phyloP scores from a whole-genome alignment of 2,797 vertebrate genomes.

The Pseudopleuronectes americanus region DNA sequence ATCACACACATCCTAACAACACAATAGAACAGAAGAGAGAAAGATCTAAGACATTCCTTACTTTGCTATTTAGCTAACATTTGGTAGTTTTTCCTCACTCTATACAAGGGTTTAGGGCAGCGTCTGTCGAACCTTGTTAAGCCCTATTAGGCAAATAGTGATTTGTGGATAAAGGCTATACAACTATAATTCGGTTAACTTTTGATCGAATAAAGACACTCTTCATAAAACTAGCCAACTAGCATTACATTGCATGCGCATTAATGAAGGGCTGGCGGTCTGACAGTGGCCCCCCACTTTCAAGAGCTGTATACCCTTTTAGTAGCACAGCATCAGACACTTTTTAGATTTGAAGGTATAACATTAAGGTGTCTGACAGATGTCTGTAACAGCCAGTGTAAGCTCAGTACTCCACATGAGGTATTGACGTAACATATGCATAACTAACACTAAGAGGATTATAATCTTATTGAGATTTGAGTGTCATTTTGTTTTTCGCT shows the following conservation, averaged over 20 bases:
- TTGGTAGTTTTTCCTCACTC: neutral
- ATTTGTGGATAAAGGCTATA: too few species aligned
- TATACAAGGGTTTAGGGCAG: too few species aligned
- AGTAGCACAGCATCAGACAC: neutral
- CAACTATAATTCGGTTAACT: too few species aligned
- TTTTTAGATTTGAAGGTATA: too few species aligned
- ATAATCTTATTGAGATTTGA: neutral
- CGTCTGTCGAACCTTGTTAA: too few species aligned
- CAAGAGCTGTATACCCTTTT: neutral
- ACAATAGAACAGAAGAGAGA: neutral
- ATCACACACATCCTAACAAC: neutral
- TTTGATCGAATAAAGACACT: too few species aligned
- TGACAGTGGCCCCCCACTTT: neutral
- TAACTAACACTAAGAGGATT: conserved; percentile 2
- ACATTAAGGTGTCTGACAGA: neutral
- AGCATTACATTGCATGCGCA: neutral
- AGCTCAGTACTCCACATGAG: neutral
- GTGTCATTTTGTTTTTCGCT: conserved; percentile 12
- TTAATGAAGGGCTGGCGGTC: neutral
- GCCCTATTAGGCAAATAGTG: too few species aligned
- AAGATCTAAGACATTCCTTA: neutral
- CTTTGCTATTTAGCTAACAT: neutral
- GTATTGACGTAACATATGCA: neutral
- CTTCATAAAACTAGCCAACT: neutral
- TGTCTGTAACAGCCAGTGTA: neutral